A percentile compares a stretch with the other conserved stretches of the same genome.
Conservation (phyloP, 2,113 vertebrate species). For the Burhinus oedicnemus region DNA sequence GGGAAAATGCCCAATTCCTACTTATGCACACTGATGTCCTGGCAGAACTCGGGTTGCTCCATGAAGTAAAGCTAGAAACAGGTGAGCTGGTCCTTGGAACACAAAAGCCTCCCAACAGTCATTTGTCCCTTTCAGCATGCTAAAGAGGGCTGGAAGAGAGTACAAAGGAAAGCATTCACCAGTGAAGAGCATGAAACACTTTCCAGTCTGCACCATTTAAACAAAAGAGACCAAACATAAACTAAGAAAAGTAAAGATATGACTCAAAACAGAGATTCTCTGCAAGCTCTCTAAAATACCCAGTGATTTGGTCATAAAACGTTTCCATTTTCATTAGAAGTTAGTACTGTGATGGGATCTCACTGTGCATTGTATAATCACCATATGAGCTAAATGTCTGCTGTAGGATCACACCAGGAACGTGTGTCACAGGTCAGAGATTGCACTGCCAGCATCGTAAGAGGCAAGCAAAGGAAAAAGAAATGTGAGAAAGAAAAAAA, state of each 20-base stretch:
- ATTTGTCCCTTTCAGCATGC: not conserved
- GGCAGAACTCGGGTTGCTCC: not conserved
- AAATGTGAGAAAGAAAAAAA: not conserved
- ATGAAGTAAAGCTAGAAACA: not conserved
- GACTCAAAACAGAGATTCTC: not conserved
- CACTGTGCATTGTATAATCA: not conserved
- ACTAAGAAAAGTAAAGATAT: constrained; percentile 11
- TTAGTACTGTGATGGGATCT: not conserved
- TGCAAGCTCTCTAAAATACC: not conserved
- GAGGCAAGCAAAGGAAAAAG: not conserved
- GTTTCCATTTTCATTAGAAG: not conserved
- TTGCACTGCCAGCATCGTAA: not conserved
- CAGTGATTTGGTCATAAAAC: constrained; percentile 1
- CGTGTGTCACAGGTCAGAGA: not conserved
- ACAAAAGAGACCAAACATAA: constrained; percentile 37
- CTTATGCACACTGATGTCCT: not conserved
- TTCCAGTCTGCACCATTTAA: not conserved
- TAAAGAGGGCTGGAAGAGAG: not conserved
- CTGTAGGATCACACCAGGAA: not conserved
- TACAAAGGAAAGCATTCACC: constrained; percentile 46
- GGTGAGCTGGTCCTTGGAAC: not conserved
- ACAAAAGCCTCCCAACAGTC: constrained; percentile 17
- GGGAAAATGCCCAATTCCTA: not conserved
- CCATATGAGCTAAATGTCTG: not conserved
- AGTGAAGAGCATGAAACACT: constrained; percentile 9